Conservation (phyloP, 2,797 vertebrate genomes). For the Silurus lanzhouensis region DNA sequence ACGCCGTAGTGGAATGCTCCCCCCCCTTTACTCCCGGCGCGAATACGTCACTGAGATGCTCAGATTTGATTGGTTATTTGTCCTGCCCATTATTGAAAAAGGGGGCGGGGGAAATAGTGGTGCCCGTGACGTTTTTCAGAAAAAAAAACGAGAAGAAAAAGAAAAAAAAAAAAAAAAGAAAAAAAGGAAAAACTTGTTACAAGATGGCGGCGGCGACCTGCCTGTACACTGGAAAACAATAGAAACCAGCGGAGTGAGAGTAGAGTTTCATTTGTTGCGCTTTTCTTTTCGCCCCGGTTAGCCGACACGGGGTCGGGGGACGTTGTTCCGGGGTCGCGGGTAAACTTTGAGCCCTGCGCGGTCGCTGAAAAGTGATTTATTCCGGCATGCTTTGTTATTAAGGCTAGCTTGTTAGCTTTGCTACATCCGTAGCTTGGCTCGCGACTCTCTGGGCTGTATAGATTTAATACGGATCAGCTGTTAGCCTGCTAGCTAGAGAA, state of each 20-base stretch:
- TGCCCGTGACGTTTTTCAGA: conserved; percentile 55
- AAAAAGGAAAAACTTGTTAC: conserved; percentile 70
- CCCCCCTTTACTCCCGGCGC: background rate
- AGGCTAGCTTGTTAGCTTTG: conserved; percentile 58
- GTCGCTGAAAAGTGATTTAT: conserved; percentile 8
- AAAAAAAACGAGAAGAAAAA: conserved; percentile 53
- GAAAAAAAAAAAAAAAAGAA: conserved; percentile 55
- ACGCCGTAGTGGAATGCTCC: conserved; percentile 32
- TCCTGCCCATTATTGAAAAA: conserved; percentile 34
- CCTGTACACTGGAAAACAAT: conserved; percentile 79
- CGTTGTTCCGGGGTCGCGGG: conserved; percentile 29
- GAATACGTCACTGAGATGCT: conserved; percentile 7
- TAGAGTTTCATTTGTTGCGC: conserved; percentile 44
- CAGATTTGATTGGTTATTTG: conserved; percentile 34
- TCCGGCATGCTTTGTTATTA: conserved; percentile 65
- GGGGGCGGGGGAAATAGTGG: conserved; percentile 52
- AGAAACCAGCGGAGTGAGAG: conserved; percentile 67
- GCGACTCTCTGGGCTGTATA: conserved; percentile 22
- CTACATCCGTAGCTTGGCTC: conserved; percentile 61
- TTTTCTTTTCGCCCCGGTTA: conserved; percentile 18
- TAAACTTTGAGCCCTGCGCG: conserved; percentile 33
- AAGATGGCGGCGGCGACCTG: conserved; percentile 78
- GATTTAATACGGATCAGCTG: conserved; percentile 58
- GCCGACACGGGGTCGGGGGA: conserved; percentile 26
- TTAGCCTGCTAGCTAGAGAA: conserved; percentile 58